Percentiles rank a stretch among this genome's conserved stretches.
Evolutionary conservation across 2,888 invertebrate genomes (phyloP).

Genomic region (Sabatieria punctata): DNA sequence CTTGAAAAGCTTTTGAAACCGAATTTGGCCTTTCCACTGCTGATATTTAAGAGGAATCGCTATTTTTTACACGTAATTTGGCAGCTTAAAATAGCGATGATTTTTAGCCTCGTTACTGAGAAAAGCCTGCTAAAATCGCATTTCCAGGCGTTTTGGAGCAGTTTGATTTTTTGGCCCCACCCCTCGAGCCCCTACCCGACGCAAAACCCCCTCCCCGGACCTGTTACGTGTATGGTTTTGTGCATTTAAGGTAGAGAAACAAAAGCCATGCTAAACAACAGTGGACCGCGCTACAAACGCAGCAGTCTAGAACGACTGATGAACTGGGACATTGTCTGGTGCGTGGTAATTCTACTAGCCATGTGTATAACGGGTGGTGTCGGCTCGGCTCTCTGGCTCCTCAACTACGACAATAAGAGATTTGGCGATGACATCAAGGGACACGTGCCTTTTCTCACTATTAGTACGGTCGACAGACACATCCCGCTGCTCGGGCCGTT

Average conservation of each 20-base stretch:
- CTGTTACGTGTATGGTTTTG: too few species aligned
- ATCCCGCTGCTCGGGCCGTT: conserved; percentile 11
- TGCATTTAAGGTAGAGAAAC: conserved; percentile 76
- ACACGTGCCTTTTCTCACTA: conserved; percentile 11
- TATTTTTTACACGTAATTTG: too few species aligned
- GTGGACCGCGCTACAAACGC: conserved; percentile 65
- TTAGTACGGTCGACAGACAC: conserved; percentile 9
- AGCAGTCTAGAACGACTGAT: conserved; percentile 77
- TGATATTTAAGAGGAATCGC: too few species aligned
- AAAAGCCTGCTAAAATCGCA: too few species aligned
- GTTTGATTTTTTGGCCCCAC: too few species aligned
- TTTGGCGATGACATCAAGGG: neutral
- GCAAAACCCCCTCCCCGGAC: too few species aligned
- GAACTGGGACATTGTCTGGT: conserved; percentile 46
- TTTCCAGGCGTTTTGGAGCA: too few species aligned
- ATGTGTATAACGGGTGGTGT: conserved; percentile 77
- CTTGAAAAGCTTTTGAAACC: too few species aligned
- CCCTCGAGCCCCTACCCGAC: too few species aligned
- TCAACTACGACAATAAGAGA: neutral
- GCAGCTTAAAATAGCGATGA: too few species aligned
- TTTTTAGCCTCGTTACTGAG: too few species aligned
- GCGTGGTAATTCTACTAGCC: conserved; percentile 70
- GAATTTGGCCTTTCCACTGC: too few species aligned
- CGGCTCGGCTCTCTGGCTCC: conserved; percentile 34
- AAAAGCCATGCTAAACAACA: conserved; percentile 92